Evolutionary conservation across 1,140 invertebrate genomes (phyloP), one percentile per base, ranked within the genome.

Genomic region (Adelges cooleyi): DNA sequence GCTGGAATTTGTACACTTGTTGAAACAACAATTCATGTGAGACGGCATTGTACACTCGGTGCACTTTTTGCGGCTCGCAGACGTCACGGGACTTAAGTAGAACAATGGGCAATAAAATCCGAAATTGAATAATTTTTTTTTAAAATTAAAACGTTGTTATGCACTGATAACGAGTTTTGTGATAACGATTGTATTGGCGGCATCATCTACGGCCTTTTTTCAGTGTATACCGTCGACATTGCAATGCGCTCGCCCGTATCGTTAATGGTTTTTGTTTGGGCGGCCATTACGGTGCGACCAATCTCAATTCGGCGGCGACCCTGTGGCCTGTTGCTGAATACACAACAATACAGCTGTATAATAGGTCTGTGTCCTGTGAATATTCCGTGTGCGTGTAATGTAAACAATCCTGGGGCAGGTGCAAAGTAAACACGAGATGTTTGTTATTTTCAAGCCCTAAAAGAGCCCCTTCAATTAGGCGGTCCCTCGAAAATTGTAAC

Each of bases 111-210:
- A 25, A 3, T 1, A 15, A 18, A 25, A 17, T 38, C 40, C 13
- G 0, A 59, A 48, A 46, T 62, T 33, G 6, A 33, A 62, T 20
- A 38, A 33, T 36, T 62, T 62, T 36, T 62, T 62, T 62, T 48
- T 48, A 22, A 62, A 62, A 62, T 62, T 62, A 62, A 62, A 62
- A 62, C 56, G 56, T 46, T 62, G 56, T 62, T 62, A 20, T 20
- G 44, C 40, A 17, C 56, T 62, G 56, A 62, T 62, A 62, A 62
- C 56, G 56, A 25, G 42, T 17, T 48, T 27, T 25, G 42, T 62
- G 56, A 62, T 62, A 62, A 62, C 56, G 56, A n/a, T 62, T 17
- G 40, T 46, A 33, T 62, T 62, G 56, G 56, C 56, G 56, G 56
- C 42, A 62, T 62, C 56, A 25, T 46, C 40, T 42, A 17, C 5